These are phyloP conservation scores for Caenorhabditis becei DNA, from an alignment of 2,888 invertebrate species.

Conservation along the genomic window DNA sequence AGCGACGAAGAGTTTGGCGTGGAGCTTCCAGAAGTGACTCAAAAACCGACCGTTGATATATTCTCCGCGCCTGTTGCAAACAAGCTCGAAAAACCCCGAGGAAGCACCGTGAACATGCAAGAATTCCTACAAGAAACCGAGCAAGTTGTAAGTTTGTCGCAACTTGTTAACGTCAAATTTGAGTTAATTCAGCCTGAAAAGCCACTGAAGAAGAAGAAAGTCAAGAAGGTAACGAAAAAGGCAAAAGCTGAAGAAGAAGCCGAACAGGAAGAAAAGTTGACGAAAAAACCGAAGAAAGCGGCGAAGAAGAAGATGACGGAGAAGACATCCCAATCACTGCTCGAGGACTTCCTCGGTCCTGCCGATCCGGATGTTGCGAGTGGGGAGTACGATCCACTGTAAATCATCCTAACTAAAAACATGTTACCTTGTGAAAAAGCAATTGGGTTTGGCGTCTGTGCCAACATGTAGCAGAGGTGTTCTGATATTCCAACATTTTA, in stretches of 20 bases:
- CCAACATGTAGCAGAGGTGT: background rate
- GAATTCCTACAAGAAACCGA: conserved; percentile 12
- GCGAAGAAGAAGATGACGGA: conserved; percentile 40
- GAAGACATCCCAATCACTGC: conserved; percentile 51
- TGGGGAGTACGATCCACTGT: conserved; percentile 59
- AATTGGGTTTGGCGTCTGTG: background rate
- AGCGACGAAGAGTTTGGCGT: conserved; percentile 61
- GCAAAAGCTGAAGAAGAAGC: conserved; percentile 30
- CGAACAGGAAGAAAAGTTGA: conserved; percentile 42
- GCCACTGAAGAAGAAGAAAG: conserved; percentile 27
- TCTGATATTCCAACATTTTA: no score
- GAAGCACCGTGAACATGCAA: background rate
- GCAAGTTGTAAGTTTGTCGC: background rate
- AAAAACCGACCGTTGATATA: conserved; percentile 39
- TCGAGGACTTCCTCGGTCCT: conserved; percentile 60
- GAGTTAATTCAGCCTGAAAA: conserved; percentile 25
- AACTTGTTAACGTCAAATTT: background rate
- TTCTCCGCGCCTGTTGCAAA: conserved; percentile 10
- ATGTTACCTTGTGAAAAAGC: conserved; percentile 1
- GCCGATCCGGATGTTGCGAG: conserved; percentile 31
- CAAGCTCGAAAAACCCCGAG: background rate
- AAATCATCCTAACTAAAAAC: no score
- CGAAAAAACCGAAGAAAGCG: conserved; percentile 42
- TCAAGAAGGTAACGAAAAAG: conserved; percentile 43
- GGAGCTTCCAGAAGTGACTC: conserved; percentile 15